A percentile compares a stretch with the other conserved stretches of the same genome.
These are phyloP conservation scores for Euplexia lucipara DNA, from an alignment of 2,888 invertebrate species.

Conservation along the genomic window DNA sequence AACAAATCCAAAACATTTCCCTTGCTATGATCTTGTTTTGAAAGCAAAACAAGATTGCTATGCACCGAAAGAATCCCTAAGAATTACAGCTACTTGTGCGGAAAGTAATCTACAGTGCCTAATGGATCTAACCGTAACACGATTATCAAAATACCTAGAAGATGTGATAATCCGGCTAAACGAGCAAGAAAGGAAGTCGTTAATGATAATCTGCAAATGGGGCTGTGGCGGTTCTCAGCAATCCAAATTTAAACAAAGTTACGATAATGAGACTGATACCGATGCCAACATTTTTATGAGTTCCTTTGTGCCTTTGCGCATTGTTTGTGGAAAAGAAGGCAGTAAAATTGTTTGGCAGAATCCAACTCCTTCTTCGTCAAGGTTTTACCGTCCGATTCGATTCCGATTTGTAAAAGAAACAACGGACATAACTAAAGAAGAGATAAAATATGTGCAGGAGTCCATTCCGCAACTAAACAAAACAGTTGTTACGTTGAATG, in stretches of 20 bases:
- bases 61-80: too few species aligned
- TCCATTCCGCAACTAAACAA: neutral
- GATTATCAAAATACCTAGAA: too few species aligned
- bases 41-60: too few species aligned
- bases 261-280: slow-evolving; percentile 34
- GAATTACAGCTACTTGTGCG: too few species aligned
- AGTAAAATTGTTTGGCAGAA: slow-evolving; percentile 63
- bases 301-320: slow-evolving; percentile 60
- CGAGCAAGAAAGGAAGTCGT: too few species aligned
- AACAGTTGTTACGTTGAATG: neutral
- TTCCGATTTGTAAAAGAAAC: slow-evolving; percentile 61
- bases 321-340: slow-evolving; percentile 44
- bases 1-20: too few species aligned
- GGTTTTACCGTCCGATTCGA: slow-evolving; percentile 66
- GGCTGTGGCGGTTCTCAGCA: slow-evolving; percentile 48
- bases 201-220: slow-evolving; percentile 1
- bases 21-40: too few species aligned
- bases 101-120: too few species aligned
- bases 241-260: slow-evolving; percentile 50
- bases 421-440: slow-evolving; percentile 59
- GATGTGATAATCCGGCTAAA: too few species aligned
- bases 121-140: too few species aligned
- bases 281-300: slow-evolving; percentile 61
- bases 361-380: slow-evolving; percentile 60
- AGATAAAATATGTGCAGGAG: slow-evolving; percentile 46